These are phyloP conservation scores for Biston betularia DNA, from an alignment of 2,888 invertebrate species.

Conservation along the genomic window DNA sequence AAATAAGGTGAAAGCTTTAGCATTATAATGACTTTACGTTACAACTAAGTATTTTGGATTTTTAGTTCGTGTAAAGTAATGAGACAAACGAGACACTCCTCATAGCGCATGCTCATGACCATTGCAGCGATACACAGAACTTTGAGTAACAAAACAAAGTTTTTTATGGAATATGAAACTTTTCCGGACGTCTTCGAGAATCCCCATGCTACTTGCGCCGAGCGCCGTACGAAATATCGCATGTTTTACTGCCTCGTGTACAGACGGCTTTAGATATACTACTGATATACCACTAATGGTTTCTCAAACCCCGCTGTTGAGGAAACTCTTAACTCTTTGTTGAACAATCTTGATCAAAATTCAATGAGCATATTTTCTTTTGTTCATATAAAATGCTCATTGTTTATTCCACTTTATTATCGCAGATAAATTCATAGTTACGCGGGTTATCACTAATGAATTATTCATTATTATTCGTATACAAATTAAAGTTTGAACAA, in stretches of 20 bases:
- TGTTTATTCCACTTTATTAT: constrained; percentile 22
- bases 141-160: too few species aligned
- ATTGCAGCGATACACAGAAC: too few species aligned
- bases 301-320: constrained; percentile 62
- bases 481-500: constrained; percentile 1
- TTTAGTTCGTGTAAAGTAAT: too few species aligned
- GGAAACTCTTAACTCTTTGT: constrained; percentile 58
- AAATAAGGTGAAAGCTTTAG: too few species aligned
- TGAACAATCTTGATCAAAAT: constrained; percentile 60
- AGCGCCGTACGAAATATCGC: neutral
- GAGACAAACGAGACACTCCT: too few species aligned
- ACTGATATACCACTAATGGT: constrained; percentile 47
- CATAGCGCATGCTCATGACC: too few species aligned
- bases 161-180: too few species aligned
- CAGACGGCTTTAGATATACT: constrained; percentile 48
- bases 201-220: neutral
- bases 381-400: constrained; percentile 37
- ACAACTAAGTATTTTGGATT: too few species aligned
- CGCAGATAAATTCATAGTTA: constrained; percentile 17
- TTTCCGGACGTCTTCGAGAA: too few species aligned
- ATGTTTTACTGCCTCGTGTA: neutral
- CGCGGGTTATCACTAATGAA: constrained; percentile 14
- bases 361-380: constrained; percentile 60
- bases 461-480: constrained; percentile 5
- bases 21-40: too few species aligned